These are phyloP conservation scores for Gulo gulo DNA, from an alignment of 2,113 vertebrate genomes.

Conservation along the genomic window DNA sequence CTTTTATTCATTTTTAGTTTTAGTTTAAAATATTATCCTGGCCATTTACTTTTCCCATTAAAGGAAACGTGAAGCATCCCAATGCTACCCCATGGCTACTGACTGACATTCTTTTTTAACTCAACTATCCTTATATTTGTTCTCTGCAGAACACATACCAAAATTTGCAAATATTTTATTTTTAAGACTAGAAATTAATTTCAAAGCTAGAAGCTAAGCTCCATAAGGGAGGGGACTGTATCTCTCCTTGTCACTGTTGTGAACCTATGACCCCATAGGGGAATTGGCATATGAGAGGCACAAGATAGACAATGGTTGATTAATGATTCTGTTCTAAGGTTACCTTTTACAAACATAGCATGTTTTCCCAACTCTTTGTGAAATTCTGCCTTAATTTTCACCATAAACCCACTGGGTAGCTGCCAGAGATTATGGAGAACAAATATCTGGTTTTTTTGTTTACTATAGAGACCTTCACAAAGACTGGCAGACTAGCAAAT, in stretches of 20 bases:
- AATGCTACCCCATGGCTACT: background rate
- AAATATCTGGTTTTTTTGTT: background rate
- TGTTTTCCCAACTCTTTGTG: background rate
- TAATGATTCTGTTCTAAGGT: background rate
- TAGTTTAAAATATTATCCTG: background rate
- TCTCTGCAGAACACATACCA: background rate
- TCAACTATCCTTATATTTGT: background rate
- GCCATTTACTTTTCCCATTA: background rate
- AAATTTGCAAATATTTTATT: slow-evolving; percentile 17
- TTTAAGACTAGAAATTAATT: slow-evolving; percentile 16
- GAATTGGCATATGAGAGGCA: background rate
- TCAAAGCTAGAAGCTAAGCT: background rate
- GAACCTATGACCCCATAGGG: background rate
- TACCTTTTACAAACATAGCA: background rate
- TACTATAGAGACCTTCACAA: background rate
- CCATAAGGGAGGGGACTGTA: background rate
- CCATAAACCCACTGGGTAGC: background rate
- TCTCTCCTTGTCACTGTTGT: background rate
- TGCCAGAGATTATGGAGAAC: background rate
- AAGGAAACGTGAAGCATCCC: background rate
- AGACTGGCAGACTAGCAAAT: background rate
- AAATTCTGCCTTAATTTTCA: background rate
- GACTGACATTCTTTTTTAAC: background rate
- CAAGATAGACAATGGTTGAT: background rate
- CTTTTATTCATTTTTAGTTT: background rate